phyloP scores from a whole-genome alignment of 2,888 invertebrate genomes.

The Ennomos quercinarius region DNA sequence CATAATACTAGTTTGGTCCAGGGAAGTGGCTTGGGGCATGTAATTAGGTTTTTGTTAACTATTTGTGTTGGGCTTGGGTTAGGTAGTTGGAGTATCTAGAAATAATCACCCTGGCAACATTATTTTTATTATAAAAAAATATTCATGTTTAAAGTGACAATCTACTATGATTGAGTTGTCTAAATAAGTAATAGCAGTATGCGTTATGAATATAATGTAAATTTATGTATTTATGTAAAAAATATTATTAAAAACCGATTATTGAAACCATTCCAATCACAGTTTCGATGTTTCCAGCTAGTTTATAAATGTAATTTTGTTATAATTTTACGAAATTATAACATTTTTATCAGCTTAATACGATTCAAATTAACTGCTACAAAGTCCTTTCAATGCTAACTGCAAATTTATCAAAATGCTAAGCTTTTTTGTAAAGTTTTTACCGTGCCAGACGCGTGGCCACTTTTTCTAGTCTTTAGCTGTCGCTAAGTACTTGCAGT shows the following conservation, averaged over 20 bases:
- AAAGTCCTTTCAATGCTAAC: conserved; percentile 12
- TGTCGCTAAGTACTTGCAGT: conserved; percentile 40
- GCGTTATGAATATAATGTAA: background rate
- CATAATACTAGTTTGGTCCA: conserved; percentile 66
- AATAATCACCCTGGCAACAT: conserved; percentile 16
- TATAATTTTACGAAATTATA: too few relatives aligned
- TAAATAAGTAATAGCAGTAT: too few relatives aligned
- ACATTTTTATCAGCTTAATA: too few relatives aligned
- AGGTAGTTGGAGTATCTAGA: conserved; percentile 18
- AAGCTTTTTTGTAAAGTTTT: conserved; percentile 21
- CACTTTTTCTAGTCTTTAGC: conserved; percentile 39
- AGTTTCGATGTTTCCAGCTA: too few relatives aligned
- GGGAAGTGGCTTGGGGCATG: conserved; percentile 64
- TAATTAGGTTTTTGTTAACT: conserved; percentile 68
- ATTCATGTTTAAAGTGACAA: too few relatives aligned
- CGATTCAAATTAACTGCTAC: background rate
- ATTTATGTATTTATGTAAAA: conserved; percentile 1
- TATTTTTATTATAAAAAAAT: background rate
- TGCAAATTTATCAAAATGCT: conserved; percentile 14
- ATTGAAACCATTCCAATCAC: too few relatives aligned
- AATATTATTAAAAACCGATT: too few relatives aligned
- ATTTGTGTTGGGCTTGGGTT: conserved; percentile 40
- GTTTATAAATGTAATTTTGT: too few relatives aligned
- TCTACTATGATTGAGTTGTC: too few relatives aligned
- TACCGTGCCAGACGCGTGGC: conserved; percentile 36